Base-by-base conservation (phyloP, 1,140 invertebrate species). In the Rhynchophorus ferrugineus region DNA sequence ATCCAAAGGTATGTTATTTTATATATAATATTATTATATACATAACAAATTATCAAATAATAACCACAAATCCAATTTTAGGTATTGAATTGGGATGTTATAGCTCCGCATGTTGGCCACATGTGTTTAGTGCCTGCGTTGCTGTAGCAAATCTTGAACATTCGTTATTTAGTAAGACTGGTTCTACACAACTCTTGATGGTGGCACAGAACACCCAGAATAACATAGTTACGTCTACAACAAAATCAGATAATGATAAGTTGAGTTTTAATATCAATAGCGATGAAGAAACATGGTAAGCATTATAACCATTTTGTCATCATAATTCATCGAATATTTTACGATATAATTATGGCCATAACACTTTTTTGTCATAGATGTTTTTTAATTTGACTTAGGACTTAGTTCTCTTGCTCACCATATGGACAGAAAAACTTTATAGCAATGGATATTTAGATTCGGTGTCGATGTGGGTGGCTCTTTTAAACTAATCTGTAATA, bases 21-120 rank as follows among this genome's bases (percentile, higher is more conserved):
- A 16, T 18, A 3, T 19, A 18, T 18, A 18, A 8, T 42, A 33
- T 7, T n/a, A 14, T 20, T 43, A 43, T 7, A 24, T 13, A 43
- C 17, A 39, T n/a, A 17, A 39, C 5, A 6, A 5, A 41, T 7
- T 17, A 5, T 17, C 16, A 5, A 49, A 5, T 14, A 38, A n/a
- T 13, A 20, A 11, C 17, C 24, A 47, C n/a, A 49, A 18, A 43
- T 47, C 51, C 61, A 3, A 63, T 76, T 63, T 80, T 82, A 59
- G 91, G 91, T 18, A 71, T 96, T 21, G 91, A 95, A 67, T 75
- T 95, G 21, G 91, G 89, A 3, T 91, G 89, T 53, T 91, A 94
- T 64, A 87, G 89, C 19, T 79, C 85, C 33, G 88, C 93, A 53
- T 95, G 91, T 64, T 96, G 93, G 93, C 83, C 85, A 24, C 90